A percentile compares a stretch with the other conserved stretches of the same genome.
Evolutionary conservation across 2,113 vertebrate genomes (phyloP).

Genomic region (Nyctereutes procyonoides): DNA sequence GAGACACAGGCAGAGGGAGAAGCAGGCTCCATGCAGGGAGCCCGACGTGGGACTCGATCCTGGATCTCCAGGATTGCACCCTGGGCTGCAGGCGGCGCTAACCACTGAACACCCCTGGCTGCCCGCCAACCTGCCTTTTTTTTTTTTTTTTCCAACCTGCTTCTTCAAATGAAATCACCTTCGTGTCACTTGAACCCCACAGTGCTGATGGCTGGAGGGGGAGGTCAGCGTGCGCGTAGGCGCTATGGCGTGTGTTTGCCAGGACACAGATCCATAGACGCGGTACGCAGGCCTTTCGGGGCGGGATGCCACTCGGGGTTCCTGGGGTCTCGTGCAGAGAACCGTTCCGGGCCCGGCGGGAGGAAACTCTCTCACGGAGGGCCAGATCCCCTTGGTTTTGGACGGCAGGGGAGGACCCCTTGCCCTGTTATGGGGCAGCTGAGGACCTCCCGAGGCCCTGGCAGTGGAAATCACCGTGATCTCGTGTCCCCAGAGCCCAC

Average conservation of each 20-base stretch:
- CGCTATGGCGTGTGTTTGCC: neutral
- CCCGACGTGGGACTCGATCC: no score
- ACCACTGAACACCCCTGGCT: no score
- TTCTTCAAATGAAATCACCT: neutral
- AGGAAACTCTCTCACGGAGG: neutral
- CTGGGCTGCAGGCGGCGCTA: no score
- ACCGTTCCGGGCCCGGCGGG: neutral
- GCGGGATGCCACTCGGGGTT: no score
- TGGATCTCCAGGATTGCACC: no score
- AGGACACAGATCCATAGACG: neutral
- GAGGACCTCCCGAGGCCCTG: neutral
- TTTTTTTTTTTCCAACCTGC: neutral
- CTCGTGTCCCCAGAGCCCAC: neutral
- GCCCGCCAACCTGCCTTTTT: neutral
- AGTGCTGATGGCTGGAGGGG: neutral
- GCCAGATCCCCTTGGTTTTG: neutral
- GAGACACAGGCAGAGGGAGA: no score
- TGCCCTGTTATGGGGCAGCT: neutral
- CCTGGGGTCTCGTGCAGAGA: neutral
- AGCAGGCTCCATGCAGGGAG: no score
- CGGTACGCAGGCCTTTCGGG: neutral
- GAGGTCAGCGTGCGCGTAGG: accelerated
- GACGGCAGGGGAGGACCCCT: no score
- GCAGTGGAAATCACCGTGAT: neutral
- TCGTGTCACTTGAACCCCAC: neutral